phyloP scores from a whole-genome alignment of 2,888 invertebrate genomes.

The Eustalomyia histrio region DNA sequence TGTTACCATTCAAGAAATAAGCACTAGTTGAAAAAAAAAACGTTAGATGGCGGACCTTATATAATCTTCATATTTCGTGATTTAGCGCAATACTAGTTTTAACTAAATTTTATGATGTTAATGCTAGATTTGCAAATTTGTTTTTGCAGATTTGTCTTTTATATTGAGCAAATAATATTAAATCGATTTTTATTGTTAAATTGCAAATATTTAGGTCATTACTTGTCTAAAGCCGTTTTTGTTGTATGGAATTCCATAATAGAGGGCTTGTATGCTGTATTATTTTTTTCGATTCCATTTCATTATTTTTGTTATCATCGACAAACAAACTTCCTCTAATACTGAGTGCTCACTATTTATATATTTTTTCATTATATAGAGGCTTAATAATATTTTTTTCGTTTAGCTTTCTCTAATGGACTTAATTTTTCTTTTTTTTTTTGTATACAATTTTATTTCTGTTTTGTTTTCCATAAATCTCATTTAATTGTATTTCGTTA shows the following conservation, averaged over 20 bases:
- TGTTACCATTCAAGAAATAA: no score
- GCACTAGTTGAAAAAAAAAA: no score
- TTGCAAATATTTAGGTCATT: constrained; percentile 36
- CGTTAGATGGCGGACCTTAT: no score
- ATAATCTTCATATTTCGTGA: no score
- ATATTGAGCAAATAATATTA: background rate
- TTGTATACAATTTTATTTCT: background rate
- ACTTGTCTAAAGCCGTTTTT: constrained; percentile 21
- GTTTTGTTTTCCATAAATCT: constrained; percentile 11
- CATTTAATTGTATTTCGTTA: constrained; percentile 1
- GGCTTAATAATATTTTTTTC: background rate
- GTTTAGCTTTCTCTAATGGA: background rate
- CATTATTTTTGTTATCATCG: no score
- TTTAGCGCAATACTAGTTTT: no score
- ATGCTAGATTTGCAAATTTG: background rate
- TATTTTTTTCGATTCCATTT: background rate
- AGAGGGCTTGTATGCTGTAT: background rate
- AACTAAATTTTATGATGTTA: background rate
- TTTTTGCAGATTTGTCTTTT: background rate
- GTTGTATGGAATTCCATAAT: background rate
- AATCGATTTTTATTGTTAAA: constrained; percentile 31
- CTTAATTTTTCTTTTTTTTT: background rate
- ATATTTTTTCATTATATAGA: constrained; percentile 2
- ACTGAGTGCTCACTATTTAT: background rate
- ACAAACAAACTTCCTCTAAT: constrained; percentile 1